Evolutionary conservation across 2,797 vertebrate species (phyloP), one percentile per base, ranked within the genome.

Genomic region (Forpus xanthops): DNA sequence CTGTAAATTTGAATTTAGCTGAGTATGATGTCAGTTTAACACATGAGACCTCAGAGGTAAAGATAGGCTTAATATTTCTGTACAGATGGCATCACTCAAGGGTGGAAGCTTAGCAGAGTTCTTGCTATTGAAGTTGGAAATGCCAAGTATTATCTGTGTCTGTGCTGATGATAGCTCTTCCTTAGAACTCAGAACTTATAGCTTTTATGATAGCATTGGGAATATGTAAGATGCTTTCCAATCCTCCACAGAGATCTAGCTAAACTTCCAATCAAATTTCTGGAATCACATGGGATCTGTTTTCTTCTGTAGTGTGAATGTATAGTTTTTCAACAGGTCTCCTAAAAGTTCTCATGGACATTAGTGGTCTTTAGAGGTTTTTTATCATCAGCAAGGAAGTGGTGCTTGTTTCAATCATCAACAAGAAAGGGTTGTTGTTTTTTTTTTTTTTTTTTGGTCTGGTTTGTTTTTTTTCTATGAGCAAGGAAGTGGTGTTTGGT

Each of bases 1-100:
- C 33, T 94, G 74, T 90, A 88, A 86, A 81, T 94, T 28, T 70
- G 70, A 94, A 31, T 86, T 90, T 64, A 61, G 55, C 58, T 66
- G 76, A 88, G 30, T 70, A 16, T 72, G 58, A 16, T 72, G 58
- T 66, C 50, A 64, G 76, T 88, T 96, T 88, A 94, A 73, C 16
- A 15, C 80, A 33, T 25, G 45, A 85, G 42, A 76, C 20, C 31
- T 70, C 66, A 53, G 45, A 61, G 44, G 19, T 78, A 91, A 95
- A 81, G 91, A 62, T 1, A 3, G 45, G 55, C 55, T 94, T 86
- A 94, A 90, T 86, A 60, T 70, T 91, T 83, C 77, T 39, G 11
- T 81, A 45, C 85, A 93, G 62, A 81, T 76, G 88, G 58, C 50
- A 79, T 86, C 39, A 44, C 47, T 81, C 55, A 81, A 90, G 42